These are phyloP conservation scores for Pseudoatta argentina DNA, from an alignment of 1,140 invertebrate species.

Conservation along the genomic window DNA sequence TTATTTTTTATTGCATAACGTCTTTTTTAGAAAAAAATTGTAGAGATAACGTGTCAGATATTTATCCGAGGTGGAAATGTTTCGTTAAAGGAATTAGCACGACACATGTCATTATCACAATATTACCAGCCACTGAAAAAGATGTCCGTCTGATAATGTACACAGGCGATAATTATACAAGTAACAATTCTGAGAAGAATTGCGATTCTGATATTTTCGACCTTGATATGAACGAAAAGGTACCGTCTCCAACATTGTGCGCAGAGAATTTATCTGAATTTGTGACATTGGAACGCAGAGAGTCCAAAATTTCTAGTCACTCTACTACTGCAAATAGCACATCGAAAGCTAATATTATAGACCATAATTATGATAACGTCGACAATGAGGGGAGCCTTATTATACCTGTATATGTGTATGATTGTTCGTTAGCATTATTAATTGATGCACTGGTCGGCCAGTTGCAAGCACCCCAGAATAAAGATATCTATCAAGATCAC, in stretches of 20 bases:
- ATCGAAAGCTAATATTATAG: slow-evolving; percentile 61
- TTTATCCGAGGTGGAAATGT: slow-evolving; percentile 88
- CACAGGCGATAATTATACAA: slow-evolving; percentile 28
- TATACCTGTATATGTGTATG: slow-evolving; percentile 91
- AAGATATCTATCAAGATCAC: slow-evolving; percentile 87
- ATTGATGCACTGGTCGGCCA: slow-evolving; percentile 88
- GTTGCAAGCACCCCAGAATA: slow-evolving; percentile 81
- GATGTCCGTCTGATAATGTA: slow-evolving; percentile 86
- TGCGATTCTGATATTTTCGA: slow-evolving; percentile 60
- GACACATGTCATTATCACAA: slow-evolving; percentile 90
- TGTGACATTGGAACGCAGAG: slow-evolving; percentile 21
- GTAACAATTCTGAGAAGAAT: slow-evolving; percentile 62
- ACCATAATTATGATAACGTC: slow-evolving; percentile 64
- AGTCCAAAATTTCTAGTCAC: slow-evolving; percentile 72
- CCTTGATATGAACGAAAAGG: slow-evolving; percentile 59
- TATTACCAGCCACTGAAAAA: slow-evolving; percentile 89
- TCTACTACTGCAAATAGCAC: slow-evolving; percentile 68
- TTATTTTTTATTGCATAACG: background rate
- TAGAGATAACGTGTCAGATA: slow-evolving; percentile 17
- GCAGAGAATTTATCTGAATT: slow-evolving; percentile 53
- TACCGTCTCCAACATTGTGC: slow-evolving; percentile 43
- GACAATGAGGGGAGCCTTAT: slow-evolving; percentile 79
- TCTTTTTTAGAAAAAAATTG: slow-evolving; percentile 67
- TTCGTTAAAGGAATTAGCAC: slow-evolving; percentile 89
- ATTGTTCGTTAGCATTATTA: slow-evolving; percentile 88